Evolutionary conservation across 2,797 vertebrate species (phyloP).

Genomic region (Falco columbarius): DNA sequence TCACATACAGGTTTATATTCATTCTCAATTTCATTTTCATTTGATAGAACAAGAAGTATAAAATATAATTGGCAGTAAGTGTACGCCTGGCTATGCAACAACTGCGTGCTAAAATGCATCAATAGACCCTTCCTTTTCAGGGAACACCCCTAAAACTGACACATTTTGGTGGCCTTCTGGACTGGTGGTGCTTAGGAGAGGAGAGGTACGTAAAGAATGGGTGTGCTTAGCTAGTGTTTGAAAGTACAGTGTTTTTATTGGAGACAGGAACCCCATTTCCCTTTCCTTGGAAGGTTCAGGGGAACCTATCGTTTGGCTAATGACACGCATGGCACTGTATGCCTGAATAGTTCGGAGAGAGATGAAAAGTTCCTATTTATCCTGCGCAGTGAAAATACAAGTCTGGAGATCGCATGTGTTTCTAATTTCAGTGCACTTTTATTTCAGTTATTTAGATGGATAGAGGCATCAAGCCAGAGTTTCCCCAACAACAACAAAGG

Average conservation of each 20-base stretch:
- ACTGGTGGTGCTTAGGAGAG: not conserved
- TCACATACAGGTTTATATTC: not conserved
- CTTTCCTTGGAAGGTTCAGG: slow-evolving; percentile 51
- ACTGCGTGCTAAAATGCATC: slow-evolving; percentile 17
- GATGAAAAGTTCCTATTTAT: slow-evolving; percentile 71
- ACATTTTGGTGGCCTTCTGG: slow-evolving; percentile 26
- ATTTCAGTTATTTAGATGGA: slow-evolving; percentile 69
- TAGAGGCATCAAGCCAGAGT: slow-evolving; percentile 72
- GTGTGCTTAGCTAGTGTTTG: slow-evolving; percentile 44
- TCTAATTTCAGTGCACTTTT: slow-evolving; percentile 72
- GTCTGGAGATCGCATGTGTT: slow-evolving; percentile 72
- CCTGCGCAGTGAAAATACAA: slow-evolving; percentile 53
- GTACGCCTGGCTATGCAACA: slow-evolving; percentile 22
- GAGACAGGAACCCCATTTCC: slow-evolving; percentile 31
- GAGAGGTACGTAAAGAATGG: slow-evolving; percentile 2
- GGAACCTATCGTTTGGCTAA: slow-evolving; percentile 50
- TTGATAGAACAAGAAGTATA: slow-evolving; percentile 56
- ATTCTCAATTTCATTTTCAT: slow-evolving; percentile 61
- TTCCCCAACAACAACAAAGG: slow-evolving; percentile 71
- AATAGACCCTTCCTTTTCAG: slow-evolving; percentile 18
- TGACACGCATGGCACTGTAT: slow-evolving; percentile 3
- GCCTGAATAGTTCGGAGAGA: slow-evolving; percentile 36
- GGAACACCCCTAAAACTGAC: not conserved
- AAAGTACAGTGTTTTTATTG: slow-evolving; percentile 50
- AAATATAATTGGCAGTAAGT: slow-evolving; percentile 26